Base-by-base conservation (phyloP, 2,888 invertebrate genomes). In the Dysmachus trigonus region DNA sequence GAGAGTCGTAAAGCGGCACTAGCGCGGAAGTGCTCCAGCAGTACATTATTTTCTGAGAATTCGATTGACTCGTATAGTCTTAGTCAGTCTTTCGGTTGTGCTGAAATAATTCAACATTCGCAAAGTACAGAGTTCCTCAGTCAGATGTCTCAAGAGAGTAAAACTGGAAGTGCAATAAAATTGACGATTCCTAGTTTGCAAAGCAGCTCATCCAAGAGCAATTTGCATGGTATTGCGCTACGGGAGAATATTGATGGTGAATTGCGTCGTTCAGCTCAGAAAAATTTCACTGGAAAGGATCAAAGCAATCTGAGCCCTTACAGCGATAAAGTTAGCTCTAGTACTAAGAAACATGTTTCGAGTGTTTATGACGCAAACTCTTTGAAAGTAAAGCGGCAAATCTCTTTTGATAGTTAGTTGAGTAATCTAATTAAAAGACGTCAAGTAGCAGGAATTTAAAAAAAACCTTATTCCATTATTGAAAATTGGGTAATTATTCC, bases 361-460 rank as follows among this genome's bases (percentile, higher is more conserved):
- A 47, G 35, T 35, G 38, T 71, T 51, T 84, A 31, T 31, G 86
- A 86, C 15, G 31, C 41, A 10, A 88, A 88, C 15, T 88, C 90
- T 41, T 92, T 93, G 90, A 93, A 93, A 88, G 94, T 93, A 1
- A 91, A 94, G 18, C 91, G 94, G 41, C 94, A 94, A 90, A 94
- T 94, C 89, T 93, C 93, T 89, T 94, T 94, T 89, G 94, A 94
- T 90, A 93, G 93, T 84, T 91, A 83, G 30, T 53, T 62, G 22
- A 15, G 47, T 22, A 62, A 62, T 10, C n/a, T 53, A 7, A 22
- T 27, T 13, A 62, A 62, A 22, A 62, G 62, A 27, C 22, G 5
- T 47, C 6, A 47, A 47, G n/a, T 47, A 47, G 15, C 22, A 47
- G 15, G 18, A 47, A 47, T 47, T 18, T 27, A 76, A 35, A 38